These are phyloP conservation scores for Cabera pusaria DNA, from an alignment of 2,888 invertebrate genomes.

Conservation along the genomic window DNA sequence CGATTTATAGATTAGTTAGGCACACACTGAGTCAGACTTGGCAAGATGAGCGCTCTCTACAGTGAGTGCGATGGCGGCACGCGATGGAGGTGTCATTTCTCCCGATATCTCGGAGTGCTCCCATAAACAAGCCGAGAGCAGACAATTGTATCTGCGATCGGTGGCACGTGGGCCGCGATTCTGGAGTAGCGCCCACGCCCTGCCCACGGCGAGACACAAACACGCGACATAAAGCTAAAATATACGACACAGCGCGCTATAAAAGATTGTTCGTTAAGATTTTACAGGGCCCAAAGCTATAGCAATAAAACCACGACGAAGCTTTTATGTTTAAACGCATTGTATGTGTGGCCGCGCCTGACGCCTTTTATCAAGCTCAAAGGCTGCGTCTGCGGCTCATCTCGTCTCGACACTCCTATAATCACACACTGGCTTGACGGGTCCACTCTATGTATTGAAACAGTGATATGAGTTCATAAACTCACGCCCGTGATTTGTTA, in stretches of 20 bases:
- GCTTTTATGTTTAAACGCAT: conserved; percentile 63
- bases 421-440: conserved; percentile 21
- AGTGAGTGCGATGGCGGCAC: conserved; percentile 48
- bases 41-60: no score
- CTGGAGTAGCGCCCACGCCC: conserved; percentile 78
- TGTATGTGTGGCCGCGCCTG: conserved; percentile 55
- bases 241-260: conserved; percentile 65
- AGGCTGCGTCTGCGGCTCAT: conserved; percentile 32
- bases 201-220: conserved; percentile 46
- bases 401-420: conserved; percentile 28
- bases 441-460: conserved; percentile 22
- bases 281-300: conserved; percentile 60
- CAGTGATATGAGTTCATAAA: conserved; percentile 10
- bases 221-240: conserved; percentile 65
- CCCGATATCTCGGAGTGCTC: conserved; percentile 59
- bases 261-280: conserved; percentile 69
- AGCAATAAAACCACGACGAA: conserved; percentile 64
- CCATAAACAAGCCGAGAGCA: conserved; percentile 69
- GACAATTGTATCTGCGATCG: conserved; percentile 74
- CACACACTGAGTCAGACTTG: no score
- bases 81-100: conserved; percentile 65
- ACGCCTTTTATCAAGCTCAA: conserved; percentile 35
- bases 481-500: no score
- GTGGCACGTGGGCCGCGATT: conserved; percentile 69
- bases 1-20: conserved; percentile 17